Evolutionary conservation across 2,888 invertebrate species (phyloP).

Genomic region (Strigamia maritima): DNA sequence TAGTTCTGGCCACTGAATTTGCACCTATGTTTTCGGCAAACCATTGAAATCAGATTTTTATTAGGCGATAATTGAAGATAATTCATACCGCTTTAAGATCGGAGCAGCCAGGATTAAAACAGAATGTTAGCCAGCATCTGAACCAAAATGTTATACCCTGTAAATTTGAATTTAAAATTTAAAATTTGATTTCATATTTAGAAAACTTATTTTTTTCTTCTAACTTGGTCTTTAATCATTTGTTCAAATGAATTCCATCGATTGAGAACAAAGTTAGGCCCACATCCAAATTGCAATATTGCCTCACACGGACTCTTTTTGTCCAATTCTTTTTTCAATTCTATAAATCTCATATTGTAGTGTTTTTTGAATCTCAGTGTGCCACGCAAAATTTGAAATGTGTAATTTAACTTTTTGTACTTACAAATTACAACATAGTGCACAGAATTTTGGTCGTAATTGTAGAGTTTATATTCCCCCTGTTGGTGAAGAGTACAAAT

Average conservation of each 20-base stretch:
- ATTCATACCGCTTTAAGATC: background rate
- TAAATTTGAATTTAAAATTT: too few species aligned
- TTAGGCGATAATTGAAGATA: background rate
- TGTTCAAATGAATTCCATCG: slow-evolving; percentile 8
- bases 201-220: background rate
- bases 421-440: background rate
- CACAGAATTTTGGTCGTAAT: background rate
- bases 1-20: background rate
- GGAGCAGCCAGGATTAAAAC: background rate
- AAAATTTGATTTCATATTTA: background rate
- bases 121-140: background rate
- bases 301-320: background rate
- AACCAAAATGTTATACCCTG: slow-evolving; percentile 6
- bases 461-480: background rate
- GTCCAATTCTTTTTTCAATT: background rate
- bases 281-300: background rate
- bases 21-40: background rate
- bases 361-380: background rate
- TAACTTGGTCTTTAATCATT: background rate
- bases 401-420: background rate
- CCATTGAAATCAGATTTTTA: background rate
- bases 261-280: slow-evolving; percentile 14
- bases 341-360: background rate
- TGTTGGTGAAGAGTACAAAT: background rate
- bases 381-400: background rate